Evolutionary conservation across 2,113 vertebrate species (phyloP).

Genomic region (Cyprinodon brontotheroides): DNA sequence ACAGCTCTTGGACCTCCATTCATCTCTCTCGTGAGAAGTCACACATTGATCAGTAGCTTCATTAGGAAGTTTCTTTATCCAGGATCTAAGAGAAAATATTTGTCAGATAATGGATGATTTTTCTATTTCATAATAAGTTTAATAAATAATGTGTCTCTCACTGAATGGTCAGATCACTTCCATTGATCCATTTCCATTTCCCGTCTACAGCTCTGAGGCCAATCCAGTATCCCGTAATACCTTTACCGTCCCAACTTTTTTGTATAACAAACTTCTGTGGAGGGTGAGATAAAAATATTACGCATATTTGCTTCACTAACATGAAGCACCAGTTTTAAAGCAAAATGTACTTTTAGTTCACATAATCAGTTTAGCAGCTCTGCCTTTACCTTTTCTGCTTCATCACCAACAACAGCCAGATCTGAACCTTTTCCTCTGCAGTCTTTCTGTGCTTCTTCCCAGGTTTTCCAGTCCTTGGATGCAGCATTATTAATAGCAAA

Average conservation of each 20-base stretch:
- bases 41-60: not conserved
- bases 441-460: not conserved
- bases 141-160: not conserved
- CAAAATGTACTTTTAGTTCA: not conserved
- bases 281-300: not conserved
- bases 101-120: not conserved
- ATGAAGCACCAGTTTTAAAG: too few species aligned
- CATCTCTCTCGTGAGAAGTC: not conserved
- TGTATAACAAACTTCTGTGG: rapidly evolving
- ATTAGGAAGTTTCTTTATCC: not conserved
- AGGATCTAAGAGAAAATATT: slow-evolving; percentile 14
- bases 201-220: slow-evolving; percentile 28
- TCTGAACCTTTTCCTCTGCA: slow-evolving; percentile 16
- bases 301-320: not conserved
- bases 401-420: not conserved
- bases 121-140: not conserved
- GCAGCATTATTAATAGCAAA: rapidly evolving
- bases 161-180: not conserved
- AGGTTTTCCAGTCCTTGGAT: rapidly evolving
- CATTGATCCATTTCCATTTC: slow-evolving; percentile 41
- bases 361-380: not conserved
- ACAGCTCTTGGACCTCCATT: not conserved
- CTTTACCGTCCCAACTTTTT: rapidly evolving
- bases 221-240: not conserved
- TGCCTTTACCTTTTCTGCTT: not conserved